Percentiles rank a stretch among this genome's conserved stretches.
Conservation (phyloP, 2,888 invertebrate genomes). For the Tetramorium bicarinatum region DNA sequence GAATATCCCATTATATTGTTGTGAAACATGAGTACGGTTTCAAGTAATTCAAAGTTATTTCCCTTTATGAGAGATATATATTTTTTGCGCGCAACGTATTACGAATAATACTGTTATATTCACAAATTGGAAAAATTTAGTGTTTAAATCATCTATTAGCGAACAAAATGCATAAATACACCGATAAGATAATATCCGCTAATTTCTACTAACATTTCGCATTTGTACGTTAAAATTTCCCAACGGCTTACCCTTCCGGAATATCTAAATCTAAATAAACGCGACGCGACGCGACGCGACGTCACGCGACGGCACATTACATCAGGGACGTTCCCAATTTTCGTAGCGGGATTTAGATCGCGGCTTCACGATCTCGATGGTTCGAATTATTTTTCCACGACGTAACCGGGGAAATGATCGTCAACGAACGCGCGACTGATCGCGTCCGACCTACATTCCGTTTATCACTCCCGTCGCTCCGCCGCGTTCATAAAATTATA, state of each 20-base stretch:
- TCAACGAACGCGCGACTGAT: conserved; percentile 54
- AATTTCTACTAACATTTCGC: not conserved
- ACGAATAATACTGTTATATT: not conserved
- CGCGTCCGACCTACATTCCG: conserved; percentile 50
- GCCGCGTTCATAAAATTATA: conserved; percentile 60
- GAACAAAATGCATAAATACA: not conserved
- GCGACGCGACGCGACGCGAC: conserved; percentile 1
- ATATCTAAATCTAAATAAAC: conserved; percentile 36
- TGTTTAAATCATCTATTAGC: not conserved
- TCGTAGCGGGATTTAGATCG: conserved; percentile 47
- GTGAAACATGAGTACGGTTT: not conserved
- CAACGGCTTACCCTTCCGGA: not conserved
- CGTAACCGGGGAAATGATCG: conserved; percentile 50
- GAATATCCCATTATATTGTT: not conserved
- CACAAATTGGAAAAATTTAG: not conserved
- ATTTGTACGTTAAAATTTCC: conserved; percentile 6
- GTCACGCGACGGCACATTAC: conserved; percentile 10
- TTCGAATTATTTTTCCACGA: conserved; percentile 50
- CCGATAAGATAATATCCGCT: not conserved
- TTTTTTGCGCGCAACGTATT: not conserved
- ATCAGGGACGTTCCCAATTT: conserved; percentile 35
- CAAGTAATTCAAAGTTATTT: not conserved
- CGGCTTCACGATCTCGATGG: conserved; percentile 27
- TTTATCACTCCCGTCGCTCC: conserved; percentile 55
- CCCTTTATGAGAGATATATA: not conserved